phyloP scores from a whole-genome alignment of 2,888 invertebrate species.

The Dendrolimus pini region DNA sequence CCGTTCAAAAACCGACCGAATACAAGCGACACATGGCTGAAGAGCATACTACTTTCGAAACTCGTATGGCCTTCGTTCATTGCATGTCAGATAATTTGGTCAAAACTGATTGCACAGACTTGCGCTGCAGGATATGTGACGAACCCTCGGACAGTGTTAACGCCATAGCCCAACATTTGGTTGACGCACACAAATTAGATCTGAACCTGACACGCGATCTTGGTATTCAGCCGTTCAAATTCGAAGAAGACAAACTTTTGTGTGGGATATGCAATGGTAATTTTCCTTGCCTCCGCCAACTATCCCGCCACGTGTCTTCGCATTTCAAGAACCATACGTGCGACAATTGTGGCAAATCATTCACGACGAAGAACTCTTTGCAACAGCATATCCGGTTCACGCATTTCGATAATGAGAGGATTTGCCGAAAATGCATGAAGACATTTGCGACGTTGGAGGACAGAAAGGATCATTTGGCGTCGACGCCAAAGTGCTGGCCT shows the following conservation, averaged over 20 bases:
- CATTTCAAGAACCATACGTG: constrained; percentile 37
- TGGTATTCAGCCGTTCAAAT: constrained; percentile 2
- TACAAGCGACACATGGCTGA: neutral
- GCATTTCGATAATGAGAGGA: constrained; percentile 6
- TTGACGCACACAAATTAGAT: constrained; percentile 2
- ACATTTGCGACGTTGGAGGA: constrained; percentile 18
- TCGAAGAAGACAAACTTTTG: constrained; percentile 8
- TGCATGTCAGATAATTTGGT: neutral
- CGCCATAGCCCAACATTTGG: constrained; percentile 6
- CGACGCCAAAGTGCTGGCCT: constrained; percentile 24
- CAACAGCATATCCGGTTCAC: constrained; percentile 6
- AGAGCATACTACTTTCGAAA: neutral
- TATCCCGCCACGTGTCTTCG: constrained; percentile 40
- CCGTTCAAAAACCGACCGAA: constrained; percentile 1
- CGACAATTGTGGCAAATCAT: constrained; percentile 9
- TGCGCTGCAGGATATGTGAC: constrained; percentile 8
- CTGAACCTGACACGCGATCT: neutral
- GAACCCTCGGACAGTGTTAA: constrained; percentile 1
- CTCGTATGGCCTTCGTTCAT: neutral
- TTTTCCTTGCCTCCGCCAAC: constrained; percentile 31
- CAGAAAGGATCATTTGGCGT: constrained; percentile 22
- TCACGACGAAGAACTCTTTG: constrained; percentile 14
- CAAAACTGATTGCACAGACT: constrained; percentile 2
- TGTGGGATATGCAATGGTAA: constrained; percentile 37
- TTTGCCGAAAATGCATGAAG: constrained; percentile 13